phyloP scores from a whole-genome alignment of 1,140 invertebrate genomes.

The Acromyrmex heyeri region DNA sequence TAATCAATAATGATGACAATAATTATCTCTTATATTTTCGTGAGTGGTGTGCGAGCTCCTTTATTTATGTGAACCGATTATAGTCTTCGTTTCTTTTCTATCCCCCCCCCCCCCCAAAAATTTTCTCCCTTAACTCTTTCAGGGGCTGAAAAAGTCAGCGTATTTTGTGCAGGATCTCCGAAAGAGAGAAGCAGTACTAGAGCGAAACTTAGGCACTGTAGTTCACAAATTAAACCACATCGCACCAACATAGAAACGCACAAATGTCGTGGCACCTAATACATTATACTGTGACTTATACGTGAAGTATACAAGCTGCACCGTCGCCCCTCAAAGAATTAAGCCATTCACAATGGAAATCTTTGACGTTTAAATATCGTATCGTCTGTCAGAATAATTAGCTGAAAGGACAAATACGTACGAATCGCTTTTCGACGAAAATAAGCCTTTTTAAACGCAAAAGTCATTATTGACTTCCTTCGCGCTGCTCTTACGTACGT shows the following conservation, averaged over 20 bases:
- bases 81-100: conserved; percentile 1
- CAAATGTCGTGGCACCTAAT: conserved; percentile 40
- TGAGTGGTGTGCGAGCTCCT: conserved; percentile 54
- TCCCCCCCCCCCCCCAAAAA: neutral
- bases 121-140: conserved; percentile 47
- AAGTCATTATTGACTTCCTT: conserved; percentile 14
- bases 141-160: conserved; percentile 42
- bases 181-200: conserved; percentile 35
- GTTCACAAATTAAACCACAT: conserved; percentile 60
- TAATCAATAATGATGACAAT: conserved; percentile 83
- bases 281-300: conserved; percentile 27
- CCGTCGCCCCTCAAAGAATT: conserved; percentile 63
- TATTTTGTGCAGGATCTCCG: conserved; percentile 30
- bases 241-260: conserved; percentile 59
- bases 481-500: conserved; percentile 7
- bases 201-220: conserved; percentile 61
- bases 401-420: conserved; percentile 33
- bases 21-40: conserved; percentile 64
- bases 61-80: conserved; percentile 37
- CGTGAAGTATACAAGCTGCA: conserved; percentile 42
- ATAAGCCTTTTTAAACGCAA: conserved; percentile 11
- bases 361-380: conserved; percentile 13
- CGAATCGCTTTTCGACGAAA: conserved; percentile 25
- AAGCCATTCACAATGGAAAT: conserved; percentile 47
- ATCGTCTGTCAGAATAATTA: neutral